Percentiles rank a stretch among this genome's conserved stretches.
Conservation (phyloP, 2,888 invertebrate genomes). For the Electrophaes corylata region DNA sequence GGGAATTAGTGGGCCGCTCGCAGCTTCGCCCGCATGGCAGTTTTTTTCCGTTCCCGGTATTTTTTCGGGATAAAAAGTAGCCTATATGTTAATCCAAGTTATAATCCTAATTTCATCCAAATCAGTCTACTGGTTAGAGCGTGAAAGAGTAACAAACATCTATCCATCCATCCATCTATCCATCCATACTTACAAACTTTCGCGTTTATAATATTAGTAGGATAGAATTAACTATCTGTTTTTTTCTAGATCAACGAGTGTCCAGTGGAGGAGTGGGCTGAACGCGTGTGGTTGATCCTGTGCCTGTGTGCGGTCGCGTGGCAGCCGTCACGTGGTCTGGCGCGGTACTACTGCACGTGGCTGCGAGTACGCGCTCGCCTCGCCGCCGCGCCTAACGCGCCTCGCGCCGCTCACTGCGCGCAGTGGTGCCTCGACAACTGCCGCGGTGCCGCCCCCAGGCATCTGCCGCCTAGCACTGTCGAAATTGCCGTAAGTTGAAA, state of each 20-base stretch:
- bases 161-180: no score
- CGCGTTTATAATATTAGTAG: no score
- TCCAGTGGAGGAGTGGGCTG: slow-evolving; percentile 92
- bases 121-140: no score
- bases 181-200: no score
- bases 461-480: slow-evolving; percentile 94
- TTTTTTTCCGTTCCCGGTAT: no score
- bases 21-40: no score
- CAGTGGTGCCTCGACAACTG: slow-evolving; percentile 98
- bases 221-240: not conserved
- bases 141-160: no score
- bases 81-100: no score
- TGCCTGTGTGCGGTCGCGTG: slow-evolving; percentile 96
- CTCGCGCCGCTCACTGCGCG: slow-evolving; percentile 89
- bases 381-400: slow-evolving; percentile 43
- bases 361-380: slow-evolving; percentile 63
- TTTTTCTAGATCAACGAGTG: slow-evolving; percentile 89
- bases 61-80: no score
- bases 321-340: slow-evolving; percentile 93
- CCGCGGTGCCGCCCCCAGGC: slow-evolving; percentile 92
- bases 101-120: no score
- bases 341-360: slow-evolving; percentile 89
- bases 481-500: slow-evolving; percentile 95
- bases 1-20: no score
- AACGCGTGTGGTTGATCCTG: slow-evolving; percentile 94